Evolutionary conservation across 2,888 invertebrate species (phyloP), one percentile per base, ranked within the genome.

Genomic region (Coremacera marginata): DNA sequence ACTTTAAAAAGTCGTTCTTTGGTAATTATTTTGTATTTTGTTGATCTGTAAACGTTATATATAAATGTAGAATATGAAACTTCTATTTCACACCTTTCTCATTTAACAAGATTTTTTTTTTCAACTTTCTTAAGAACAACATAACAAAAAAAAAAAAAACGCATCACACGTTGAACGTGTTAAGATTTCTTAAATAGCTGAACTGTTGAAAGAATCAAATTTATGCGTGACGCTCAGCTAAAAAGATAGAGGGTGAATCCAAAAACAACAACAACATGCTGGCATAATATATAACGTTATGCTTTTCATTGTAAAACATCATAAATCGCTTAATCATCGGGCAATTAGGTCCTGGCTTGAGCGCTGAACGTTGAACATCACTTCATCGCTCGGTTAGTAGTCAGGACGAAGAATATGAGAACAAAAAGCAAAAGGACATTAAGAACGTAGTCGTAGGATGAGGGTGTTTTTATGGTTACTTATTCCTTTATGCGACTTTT

Each of bases 241-340:
- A 1, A 8, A 37, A 52, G 19, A 16, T 16, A 52, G 52, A 19
- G 55, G 57, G 25, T 60, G n/a, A 25, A 19, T 60, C 22, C 57
- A 60, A 60, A 14, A 60, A 60, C 57, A 44, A 9, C 19, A 44
- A 67, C 60, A 77, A 79, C 72, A 81, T 72, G 78, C 76, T 77
- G 79, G 79, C 78, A 81, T 81, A 80, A 82, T 82, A 80, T 77
- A 75, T 81, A 82, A 82, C 83, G 83, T 82, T 83, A 83, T 80
- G 82, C 83, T 79, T 82, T 83, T 85, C 84, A 84, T 78, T 80
- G 78, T 77, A 83, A 84, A 87, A 87, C 86, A 88, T 88, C 86
- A 87, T 86, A 89, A 89, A 89, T 89, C 89, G 89, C 87, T 88
- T 88, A 89, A 88, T 89, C 89, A 89, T 89, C 87, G 86, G 87